Base-by-base conservation (phyloP, 2,888 invertebrate species). In the Gibbula magus region DNA sequence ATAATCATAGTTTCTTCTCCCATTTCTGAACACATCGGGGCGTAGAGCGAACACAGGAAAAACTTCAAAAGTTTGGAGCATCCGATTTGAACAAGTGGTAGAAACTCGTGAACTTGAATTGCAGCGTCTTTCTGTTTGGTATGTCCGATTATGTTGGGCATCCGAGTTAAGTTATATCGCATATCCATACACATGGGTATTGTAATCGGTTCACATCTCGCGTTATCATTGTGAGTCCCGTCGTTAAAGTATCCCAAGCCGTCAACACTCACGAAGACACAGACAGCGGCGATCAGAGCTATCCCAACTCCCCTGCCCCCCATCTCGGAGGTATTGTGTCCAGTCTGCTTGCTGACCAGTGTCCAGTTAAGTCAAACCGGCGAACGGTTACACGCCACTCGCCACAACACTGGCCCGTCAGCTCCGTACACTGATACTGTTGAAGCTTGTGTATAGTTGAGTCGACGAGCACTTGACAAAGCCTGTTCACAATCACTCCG, bases 1-100 rank as follows among this genome's bases (percentile, higher is more conserved):
- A 98, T 96, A 56, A 91, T 88, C 70, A 92, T 86, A 0, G 96
- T 96, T 88, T 96, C 96, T 35, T 96, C 95, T 84, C 96, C 96
- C 92, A 97, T 96, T 90, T 96, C 96, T 45, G 97, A 96, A 93
- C 98, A 98, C 92, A 98, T 96, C 53, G 98, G 98, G 13, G 96
- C 96, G 93, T 96, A 96, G 77, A 97, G 96, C 20, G 97, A 96
- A 94, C 98, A 98, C 82, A 98, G 95, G 91, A 98, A 96, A 93
- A 98, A 96, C 86, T 96, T 95, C 61, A 97, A 95, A 90, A 96
- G 96, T 80, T 95, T 94, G 4, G 97, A 97, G 92, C 97, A 97
- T 77, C 96, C 95, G 89, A 96, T 95, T 86, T 96, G 95, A 78
- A 97, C 95, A 82, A 97, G 94, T 0, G 95, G 96, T 90, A 95